Evolutionary conservation across 2,113 vertebrate genomes (phyloP).

Genomic region (Labrus mixtus): DNA sequence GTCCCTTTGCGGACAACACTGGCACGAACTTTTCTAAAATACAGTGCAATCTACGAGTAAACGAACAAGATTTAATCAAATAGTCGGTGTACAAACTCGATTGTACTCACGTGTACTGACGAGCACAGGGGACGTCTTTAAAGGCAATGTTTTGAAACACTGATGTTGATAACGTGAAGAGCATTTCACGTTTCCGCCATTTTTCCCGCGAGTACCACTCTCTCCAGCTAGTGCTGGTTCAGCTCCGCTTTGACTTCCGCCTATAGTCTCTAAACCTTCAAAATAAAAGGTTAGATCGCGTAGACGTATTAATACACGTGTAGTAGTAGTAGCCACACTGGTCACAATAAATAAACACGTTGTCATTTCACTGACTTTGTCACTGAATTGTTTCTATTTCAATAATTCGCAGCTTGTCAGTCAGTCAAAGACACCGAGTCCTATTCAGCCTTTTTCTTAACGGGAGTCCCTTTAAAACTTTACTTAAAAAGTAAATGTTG

Average conservation of each 20-base stretch:
- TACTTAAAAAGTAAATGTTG: no score
- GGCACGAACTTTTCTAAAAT: neutral
- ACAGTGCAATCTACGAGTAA: neutral
- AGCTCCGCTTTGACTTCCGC: conserved; percentile 19
- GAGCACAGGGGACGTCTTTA: neutral
- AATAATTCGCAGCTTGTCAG: no score
- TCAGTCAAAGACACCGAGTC: no score
- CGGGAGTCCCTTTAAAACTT: no score
- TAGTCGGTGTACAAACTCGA: fast-evolving
- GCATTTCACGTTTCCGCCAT: conserved; percentile 67
- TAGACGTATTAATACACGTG: no score
- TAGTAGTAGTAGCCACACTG: no score
- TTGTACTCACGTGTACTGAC: conserved; percentile 37
- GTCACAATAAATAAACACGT: no score
- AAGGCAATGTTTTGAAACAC: neutral
- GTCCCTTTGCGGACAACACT: neutral
- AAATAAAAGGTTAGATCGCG: neutral
- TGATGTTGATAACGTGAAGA: neutral
- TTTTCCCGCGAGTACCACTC: conserved; percentile 69
- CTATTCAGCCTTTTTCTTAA: no score
- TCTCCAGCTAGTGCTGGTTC: neutral
- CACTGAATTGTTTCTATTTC: no score
- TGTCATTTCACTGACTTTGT: no score
- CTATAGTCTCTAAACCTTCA: neutral
- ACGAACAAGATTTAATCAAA: neutral